Percentiles rank a stretch among this genome's conserved stretches.
Evolutionary conservation across 2,797 vertebrate genomes (phyloP).

Genomic region (Otus scops): DNA sequence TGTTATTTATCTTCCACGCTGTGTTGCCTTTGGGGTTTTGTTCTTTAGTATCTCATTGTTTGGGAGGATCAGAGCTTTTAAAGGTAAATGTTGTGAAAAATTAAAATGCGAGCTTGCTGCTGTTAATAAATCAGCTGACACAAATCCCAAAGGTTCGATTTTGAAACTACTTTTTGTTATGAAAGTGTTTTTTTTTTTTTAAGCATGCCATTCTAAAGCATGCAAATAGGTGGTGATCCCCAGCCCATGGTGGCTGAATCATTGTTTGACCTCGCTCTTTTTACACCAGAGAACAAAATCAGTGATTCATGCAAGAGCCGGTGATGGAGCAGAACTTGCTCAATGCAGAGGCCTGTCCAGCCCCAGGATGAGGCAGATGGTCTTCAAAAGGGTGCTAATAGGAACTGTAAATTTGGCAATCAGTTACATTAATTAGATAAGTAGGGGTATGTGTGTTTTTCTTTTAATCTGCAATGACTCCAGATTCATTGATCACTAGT

Average conservation of each 20-base stretch:
- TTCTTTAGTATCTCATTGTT: neutral
- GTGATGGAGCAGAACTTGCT: neutral
- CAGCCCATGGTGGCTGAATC: neutral
- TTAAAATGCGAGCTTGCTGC: neutral
- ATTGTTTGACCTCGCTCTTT: neutral
- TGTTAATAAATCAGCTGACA: neutral
- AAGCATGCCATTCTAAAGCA: neutral
- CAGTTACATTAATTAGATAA: neutral
- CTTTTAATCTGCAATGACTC: neutral
- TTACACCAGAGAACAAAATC: neutral
- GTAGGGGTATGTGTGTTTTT: neutral
- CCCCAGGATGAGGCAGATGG: neutral
- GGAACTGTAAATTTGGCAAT: neutral
- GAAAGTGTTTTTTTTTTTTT: neutral
- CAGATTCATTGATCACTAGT: neutral
- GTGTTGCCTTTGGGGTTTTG: neutral
- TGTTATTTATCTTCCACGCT: neutral
- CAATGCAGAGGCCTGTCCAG: neutral
- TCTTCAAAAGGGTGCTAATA: neutral
- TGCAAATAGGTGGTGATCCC: neutral
- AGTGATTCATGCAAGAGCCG: neutral
- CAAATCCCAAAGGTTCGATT: neutral
- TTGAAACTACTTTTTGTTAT: neutral
- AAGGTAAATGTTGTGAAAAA: constrained; percentile 39
- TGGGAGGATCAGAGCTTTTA: neutral